These are phyloP conservation scores for Nesogale talazaci DNA, from an alignment of 2,113 vertebrate genomes.

Conservation along the genomic window DNA sequence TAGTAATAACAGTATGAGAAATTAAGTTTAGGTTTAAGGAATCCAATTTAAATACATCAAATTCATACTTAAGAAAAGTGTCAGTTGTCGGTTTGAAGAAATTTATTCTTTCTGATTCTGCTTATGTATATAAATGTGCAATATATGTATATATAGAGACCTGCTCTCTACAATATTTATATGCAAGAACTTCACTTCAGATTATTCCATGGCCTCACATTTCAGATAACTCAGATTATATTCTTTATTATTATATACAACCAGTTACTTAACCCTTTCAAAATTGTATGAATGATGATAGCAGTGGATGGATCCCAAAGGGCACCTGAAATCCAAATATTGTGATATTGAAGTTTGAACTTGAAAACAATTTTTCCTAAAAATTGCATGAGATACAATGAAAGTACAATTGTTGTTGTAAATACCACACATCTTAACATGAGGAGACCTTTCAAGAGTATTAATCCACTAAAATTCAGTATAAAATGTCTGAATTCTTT, in stretches of 20 bases:
- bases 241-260: background rate
- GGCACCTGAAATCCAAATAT: background rate
- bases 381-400: background rate
- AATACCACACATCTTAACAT: background rate
- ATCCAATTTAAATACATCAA: no score
- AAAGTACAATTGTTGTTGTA: background rate
- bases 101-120: background rate
- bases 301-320: background rate
- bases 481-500: background rate
- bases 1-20: no score
- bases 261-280: background rate
- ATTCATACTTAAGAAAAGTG: no score
- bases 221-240: background rate
- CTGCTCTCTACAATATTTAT: background rate
- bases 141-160: background rate
- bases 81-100: background rate
- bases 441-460: background rate
- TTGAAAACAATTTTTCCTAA: constrained; percentile 24
- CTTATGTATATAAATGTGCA: background rate
- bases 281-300: background rate
- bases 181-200: background rate
- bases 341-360: background rate
- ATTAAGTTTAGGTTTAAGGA: no score
- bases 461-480: background rate
- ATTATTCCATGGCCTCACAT: background rate